Evolutionary conservation across 2,113 vertebrate species (phyloP).

Genomic region (Thinocorus orbignyianus): DNA sequence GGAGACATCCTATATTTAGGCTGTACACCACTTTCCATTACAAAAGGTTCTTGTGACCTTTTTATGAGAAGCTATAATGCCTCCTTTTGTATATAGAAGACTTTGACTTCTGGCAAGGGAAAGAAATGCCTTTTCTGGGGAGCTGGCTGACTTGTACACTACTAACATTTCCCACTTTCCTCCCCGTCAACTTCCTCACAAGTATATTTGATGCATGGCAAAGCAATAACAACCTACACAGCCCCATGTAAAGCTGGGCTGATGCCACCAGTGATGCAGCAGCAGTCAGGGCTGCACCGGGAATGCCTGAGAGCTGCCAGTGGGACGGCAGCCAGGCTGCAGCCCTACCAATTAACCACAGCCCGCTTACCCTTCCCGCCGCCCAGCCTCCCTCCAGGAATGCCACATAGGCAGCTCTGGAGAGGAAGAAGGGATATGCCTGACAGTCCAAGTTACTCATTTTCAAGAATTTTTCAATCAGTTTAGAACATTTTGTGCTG

Average conservation of each 20-base stretch:
- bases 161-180: constrained; percentile 2
- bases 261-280: constrained; percentile 42
- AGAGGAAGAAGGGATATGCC: not conserved
- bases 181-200: not conserved
- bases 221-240: not conserved
- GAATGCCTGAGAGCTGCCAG: not conserved
- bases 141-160: not conserved
- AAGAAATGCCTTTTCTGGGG: constrained; percentile 18
- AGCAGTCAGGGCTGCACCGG: not conserved
- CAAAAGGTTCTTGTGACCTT: constrained; percentile 55
- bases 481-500: not conserved
- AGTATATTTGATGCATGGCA: not conserved
- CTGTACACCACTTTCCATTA: constrained; percentile 27
- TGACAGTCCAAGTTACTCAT: not conserved
- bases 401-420: not conserved
- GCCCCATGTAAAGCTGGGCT: constrained; percentile 19
- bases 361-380: rapidly evolving
- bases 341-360: not conserved
- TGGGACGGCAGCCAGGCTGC: not conserved
- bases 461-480: not conserved
- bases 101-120: constrained; percentile 48
- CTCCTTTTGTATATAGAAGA: constrained; percentile 52
- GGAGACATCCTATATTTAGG: constrained; percentile 48
- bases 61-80: constrained; percentile 51
- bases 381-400: not conserved